Conservation (phyloP, 2,888 invertebrate species). For the Dolichomitus sp. region DNA sequence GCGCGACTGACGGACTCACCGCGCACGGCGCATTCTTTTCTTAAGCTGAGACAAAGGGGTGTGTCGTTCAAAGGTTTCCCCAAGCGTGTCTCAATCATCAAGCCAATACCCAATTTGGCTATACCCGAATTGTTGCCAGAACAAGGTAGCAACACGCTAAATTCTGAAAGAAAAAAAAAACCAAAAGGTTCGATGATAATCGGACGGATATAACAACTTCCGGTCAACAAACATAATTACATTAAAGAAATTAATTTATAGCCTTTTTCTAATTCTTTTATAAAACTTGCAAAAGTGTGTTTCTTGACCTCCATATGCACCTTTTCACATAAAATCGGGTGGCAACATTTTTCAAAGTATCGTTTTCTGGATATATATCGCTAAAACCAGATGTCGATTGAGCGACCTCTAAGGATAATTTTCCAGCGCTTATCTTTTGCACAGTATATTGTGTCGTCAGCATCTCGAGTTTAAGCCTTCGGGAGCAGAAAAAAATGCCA, state of each 20-base stretch:
- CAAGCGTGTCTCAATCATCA: conserved; percentile 93
- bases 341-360: too few relatives aligned
- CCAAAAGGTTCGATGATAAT: neutral
- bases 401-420: too few relatives aligned
- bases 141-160: conserved; percentile 95
- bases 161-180: conserved; percentile 88
- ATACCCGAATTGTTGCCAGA: conserved; percentile 95
- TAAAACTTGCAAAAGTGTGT: too few relatives aligned
- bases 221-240: neutral
- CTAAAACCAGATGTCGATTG: too few relatives aligned
- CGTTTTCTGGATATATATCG: too few relatives aligned
- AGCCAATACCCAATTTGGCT: conserved; percentile 95
- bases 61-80: conserved; percentile 94
- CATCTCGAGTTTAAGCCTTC: too few relatives aligned
- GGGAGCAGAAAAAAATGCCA: too few relatives aligned
- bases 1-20: conserved; percentile 90
- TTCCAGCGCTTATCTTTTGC: too few relatives aligned
- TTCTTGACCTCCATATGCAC: too few relatives aligned
- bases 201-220: neutral
- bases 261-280: too few relatives aligned
- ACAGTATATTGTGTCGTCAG: too few relatives aligned
- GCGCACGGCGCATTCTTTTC: conserved; percentile 97
- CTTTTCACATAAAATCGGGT: too few relatives aligned
- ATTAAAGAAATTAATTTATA: neutral
- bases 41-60: conserved; percentile 94